Evolutionary conservation across 2,113 vertebrate species (phyloP), one percentile per base, ranked within the genome.

Genomic region (Hiodon tergisus): DNA sequence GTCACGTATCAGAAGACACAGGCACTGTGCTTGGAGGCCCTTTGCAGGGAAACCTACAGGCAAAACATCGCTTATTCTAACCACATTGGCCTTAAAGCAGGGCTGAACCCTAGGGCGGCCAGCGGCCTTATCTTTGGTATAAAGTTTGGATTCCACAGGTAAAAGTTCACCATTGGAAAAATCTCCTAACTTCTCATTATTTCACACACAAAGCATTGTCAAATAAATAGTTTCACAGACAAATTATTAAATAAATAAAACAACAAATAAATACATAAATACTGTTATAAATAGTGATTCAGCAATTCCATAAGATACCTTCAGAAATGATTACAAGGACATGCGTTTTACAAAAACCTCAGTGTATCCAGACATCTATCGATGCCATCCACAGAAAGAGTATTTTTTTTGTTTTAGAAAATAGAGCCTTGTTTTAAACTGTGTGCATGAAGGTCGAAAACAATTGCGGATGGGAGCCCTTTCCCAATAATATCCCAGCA

Each of bases 111-210:
- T 89, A 89, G 88, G 90, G 88, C 88, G 88, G 89, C 86, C 87
- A 84, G 86, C 88, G 90, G 86, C 86, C 88, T 90, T 83, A 85
- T 92, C 90, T 92, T 92, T 92, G 91, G 91, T 91, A 92, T 90
- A 85, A 88, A 76, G 89, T 91, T 91, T 88, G 91, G 89, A 88
- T 86, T 83, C 86, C 87, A 89, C 85, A 87, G 85, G 86, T 87
- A 89, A 88, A 88, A 86, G 83, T 85, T 85, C 89, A 89, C 89
- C 91, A 90, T 89, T 13, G 85, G 87, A 86, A 88, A 81, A 87
- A 55, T 47, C 81, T 87, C 74, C 87, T 79, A 86, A 83, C 50
- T 53, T 66, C 63, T 58, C 52, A 67, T 58, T 31, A 47, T 88
- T 86, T 88, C 85, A 89, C 86, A 88, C 86, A 90, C 83, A 87